Base-by-base conservation (phyloP, 1,140 invertebrate genomes). In the Sycophila sp. region DNA sequence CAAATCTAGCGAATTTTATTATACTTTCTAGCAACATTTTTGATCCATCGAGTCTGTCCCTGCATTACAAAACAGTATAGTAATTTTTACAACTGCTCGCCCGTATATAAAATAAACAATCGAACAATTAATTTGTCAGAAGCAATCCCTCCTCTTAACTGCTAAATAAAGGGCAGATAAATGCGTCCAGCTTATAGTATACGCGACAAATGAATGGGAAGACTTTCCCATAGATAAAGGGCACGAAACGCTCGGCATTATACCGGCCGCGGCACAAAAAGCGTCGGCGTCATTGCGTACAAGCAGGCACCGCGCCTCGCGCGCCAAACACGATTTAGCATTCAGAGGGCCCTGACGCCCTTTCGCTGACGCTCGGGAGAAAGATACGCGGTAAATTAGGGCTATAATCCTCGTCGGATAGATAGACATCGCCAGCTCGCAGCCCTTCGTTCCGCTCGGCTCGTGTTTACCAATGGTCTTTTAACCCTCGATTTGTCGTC, bases 401-500 rank as follows among this genome's bases (percentile, higher is more conserved):
- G 85, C 76, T 85, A 85, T 86, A 86, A 85, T 86, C 85, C 82
- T 71, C 45, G 56, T 45, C 36, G 51, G 65, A 53, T 56, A 42
- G 78, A 85, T 82, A 81, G 75, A 79, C 75, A 78, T 76, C 76
- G n/a, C 49, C 10, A 2, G 42, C 26, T 45, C 26, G 40, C 45
- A 8, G 60, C 74, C 76, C 78, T 72, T 69, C 19, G 30, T 19
- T 22, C 19, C 19, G 66, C 73, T 75, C 76, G 69, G 65, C 70
- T n/a, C n/a, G 76, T 86, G 83, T 86, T 86, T 86, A 84, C 85
- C 81, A 78, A 86, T 83, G 81, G 85, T 79, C 84, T 86, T 86
- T 86, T 85, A 86, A 85, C 85, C 84, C 85, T 86, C 85, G 81
- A 86, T 86, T 86, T 86, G 83, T 86, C 83, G 79, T 85, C 82